Base-by-base conservation (phyloP, 2,113 vertebrate genomes). In the Poecilia latipinna region DNA sequence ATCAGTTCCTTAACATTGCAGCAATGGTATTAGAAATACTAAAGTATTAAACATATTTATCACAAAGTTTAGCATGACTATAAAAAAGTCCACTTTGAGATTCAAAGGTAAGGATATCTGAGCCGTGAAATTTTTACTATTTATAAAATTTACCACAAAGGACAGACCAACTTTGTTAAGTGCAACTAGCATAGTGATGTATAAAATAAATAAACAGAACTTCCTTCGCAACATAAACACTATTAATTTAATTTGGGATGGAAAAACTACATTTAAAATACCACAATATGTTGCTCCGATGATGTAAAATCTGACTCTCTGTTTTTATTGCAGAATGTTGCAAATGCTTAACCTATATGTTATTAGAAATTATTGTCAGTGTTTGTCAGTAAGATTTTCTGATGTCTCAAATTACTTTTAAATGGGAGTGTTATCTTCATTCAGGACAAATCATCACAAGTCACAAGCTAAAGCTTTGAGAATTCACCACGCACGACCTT, bases 401-500 rank as follows among this genome's bases (percentile, higher is more conserved):
- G 84, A 89, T 83, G 81, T 79, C 68, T 74, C 70, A 74, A 76
- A 80, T 85, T 74, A 74, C 72, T 74, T 83, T 86, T 33, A 85
- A 86, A 91, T 84, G 26, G 68, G 61, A 48, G 68, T 79, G 80
- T 86, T 84, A 88, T 84, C 80, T 72, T 61, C n/a, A 57, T 74
- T 78, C 79, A 69, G 69, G 82, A 75, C 80, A 89, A 85, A 85
- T 90, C 75, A 83, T 72, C 33, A 12, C 72, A 75, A 80, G 75
- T 82, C 81, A 77, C 48, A 67, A 66, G 51, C 68, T 4, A 42
- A 51, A 64, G 70, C 51, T 80, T 74, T 79, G 77, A 68, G 73
- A 83, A 87, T 87, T 86, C 83, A 70, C 66, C 75, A 69, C 79
- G 75, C 75, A 75, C 60, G 75, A 74, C 79, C 77, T 90, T 86